A percentile compares a stretch with the other conserved stretches of the same genome.
These are phyloP conservation scores for Cantharis rustica DNA, from an alignment of 2,888 invertebrate genomes.

Conservation along the genomic window DNA sequence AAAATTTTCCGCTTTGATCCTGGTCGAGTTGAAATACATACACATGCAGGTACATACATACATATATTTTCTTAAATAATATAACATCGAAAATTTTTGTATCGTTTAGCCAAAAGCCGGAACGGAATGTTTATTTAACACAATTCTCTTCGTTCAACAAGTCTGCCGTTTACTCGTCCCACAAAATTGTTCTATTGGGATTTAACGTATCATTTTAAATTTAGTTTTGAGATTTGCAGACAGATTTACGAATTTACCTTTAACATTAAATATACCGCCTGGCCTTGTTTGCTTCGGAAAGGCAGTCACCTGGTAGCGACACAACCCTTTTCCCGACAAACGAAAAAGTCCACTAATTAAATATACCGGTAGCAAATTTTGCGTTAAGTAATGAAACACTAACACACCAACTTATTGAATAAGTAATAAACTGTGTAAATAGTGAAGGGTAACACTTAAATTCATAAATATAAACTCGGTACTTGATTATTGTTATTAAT, in stretches of 20 bases:
- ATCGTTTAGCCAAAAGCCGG: neutral
- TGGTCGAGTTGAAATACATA: no score
- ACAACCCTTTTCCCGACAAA: neutral
- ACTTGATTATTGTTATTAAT: constrained; percentile 41
- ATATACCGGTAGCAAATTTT: neutral
- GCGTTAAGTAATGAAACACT: neutral
- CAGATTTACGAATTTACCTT: neutral
- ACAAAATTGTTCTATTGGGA: neutral
- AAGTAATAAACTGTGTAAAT: neutral
- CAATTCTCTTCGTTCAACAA: neutral
- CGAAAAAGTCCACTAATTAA: neutral
- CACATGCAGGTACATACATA: no score
- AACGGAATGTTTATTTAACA: neutral
- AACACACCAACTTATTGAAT: neutral
- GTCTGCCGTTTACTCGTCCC: neutral
- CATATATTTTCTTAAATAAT: no score
- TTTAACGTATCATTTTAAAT: neutral
- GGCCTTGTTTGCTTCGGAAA: neutral
- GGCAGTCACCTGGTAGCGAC: neutral
- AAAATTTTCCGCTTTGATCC: neutral
- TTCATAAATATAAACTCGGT: constrained; percentile 22
- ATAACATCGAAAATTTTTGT: neutral
- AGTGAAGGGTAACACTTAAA: neutral
- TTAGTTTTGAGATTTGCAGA: neutral
- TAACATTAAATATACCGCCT: neutral